Evolutionary conservation across 1,140 invertebrate genomes (phyloP), one percentile per base, ranked within the genome.

Genomic region (Dreissena polymorpha): DNA sequence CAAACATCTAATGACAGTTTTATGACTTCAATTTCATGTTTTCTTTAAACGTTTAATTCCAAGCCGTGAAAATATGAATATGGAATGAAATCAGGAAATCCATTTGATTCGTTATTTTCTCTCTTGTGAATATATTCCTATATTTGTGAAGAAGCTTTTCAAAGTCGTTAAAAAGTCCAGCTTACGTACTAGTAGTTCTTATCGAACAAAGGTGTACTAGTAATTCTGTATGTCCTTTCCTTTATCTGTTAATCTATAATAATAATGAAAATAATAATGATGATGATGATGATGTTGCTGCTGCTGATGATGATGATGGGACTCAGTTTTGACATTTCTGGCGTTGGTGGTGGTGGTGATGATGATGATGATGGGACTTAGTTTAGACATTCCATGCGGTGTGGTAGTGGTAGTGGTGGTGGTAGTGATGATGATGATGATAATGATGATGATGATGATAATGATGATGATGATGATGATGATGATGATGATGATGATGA

Each of bases 341-440:
- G 25, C 53, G 57, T 8, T 72, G 72, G 63, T 57, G 72, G 53
- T 57, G 78, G 18, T 57, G 78, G 27, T 57, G 53, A 64, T 80
- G 68, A 21, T 16, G 71, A 14, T 80, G 68, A 80, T 70, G 71
- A 53, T 70, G 68, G 69, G 78, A 80, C 49, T 50, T 80, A 23
- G 53, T 39, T 18, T 8, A 60, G 78, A 80, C 72, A 53, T 65
- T 25, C 72, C 10, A 70, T 80, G 50, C 60, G 72, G 63, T 80
- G 68, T 0, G 78, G 57, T 10, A 72, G 78, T 23, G 72, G 55
- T 29, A 73, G 50, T 10, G 29, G 49, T 13, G 63, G 23, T 3
- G 25, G 49, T 25, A 25, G 25, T n/a, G 49, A 60, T 10, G 51
- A 55, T 55, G n/a, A 55, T 13, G 25, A 51, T 51, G 50, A 63